These are phyloP conservation scores for Prenolepis imparis DNA, from an alignment of 2,888 invertebrate species.

Conservation along the genomic window DNA sequence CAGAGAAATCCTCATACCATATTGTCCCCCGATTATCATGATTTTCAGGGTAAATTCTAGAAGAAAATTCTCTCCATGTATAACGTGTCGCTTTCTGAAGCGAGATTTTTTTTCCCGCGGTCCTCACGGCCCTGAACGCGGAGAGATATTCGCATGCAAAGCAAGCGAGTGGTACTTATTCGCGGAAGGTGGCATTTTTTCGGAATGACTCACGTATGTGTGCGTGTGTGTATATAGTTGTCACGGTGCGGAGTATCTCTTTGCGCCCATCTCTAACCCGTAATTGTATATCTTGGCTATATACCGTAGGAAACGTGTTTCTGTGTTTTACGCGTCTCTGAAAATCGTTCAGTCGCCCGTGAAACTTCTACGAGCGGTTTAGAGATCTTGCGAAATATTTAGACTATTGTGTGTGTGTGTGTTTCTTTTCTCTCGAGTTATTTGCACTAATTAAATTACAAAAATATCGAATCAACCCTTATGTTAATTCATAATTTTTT, in stretches of 20 bases:
- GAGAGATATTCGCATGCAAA: constrained; percentile 68
- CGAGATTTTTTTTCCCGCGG: background rate
- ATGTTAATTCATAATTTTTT: too few relatives aligned
- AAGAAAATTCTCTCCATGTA: too few relatives aligned
- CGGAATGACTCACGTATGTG: constrained; percentile 77
- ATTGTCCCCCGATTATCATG: too few relatives aligned
- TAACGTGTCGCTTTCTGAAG: background rate
- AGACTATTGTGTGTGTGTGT: background rate
- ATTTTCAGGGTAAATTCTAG: too few relatives aligned
- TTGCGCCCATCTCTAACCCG: constrained; percentile 81
- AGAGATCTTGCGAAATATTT: constrained; percentile 28
- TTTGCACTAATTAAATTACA: too few relatives aligned
- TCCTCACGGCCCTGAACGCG: constrained; percentile 67
- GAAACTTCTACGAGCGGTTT: constrained; percentile 14
- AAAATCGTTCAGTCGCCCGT: constrained; percentile 24
- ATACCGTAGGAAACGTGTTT: constrained; percentile 24
- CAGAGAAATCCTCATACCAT: too few relatives aligned
- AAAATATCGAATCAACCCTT: too few relatives aligned
- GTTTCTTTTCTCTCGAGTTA: background rate
- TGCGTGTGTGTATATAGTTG: constrained; percentile 83
- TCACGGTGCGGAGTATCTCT: constrained; percentile 79
- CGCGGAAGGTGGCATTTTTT: constrained; percentile 79
- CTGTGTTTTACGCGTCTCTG: constrained; percentile 18
- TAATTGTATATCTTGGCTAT: constrained; percentile 83
- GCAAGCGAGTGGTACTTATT: constrained; percentile 77